A percentile compares a stretch with the other conserved stretches of the same genome.
Conservation (phyloP, 2,113 vertebrate species). For the Poecile atricapillus region DNA sequence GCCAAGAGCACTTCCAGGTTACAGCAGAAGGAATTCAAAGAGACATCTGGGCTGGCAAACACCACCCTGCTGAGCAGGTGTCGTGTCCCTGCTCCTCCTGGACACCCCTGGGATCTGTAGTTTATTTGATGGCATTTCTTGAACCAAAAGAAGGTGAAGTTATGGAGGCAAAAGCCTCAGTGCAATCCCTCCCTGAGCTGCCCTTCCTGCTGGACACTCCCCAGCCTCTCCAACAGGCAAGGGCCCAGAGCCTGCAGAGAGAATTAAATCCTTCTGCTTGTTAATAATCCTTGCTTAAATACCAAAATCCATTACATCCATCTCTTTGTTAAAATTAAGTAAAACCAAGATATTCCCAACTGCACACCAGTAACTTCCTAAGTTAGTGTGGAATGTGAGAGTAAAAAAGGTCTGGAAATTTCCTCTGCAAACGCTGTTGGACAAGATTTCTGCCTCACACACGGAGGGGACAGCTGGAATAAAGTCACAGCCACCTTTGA, state of each 20-base stretch:
- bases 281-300: neutral
- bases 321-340: neutral
- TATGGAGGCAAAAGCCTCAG: neutral
- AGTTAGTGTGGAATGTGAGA: neutral
- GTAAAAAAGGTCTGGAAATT: neutral
- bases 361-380: neutral
- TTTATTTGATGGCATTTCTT: neutral
- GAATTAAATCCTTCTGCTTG: neutral
- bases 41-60: neutral
- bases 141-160: neutral
- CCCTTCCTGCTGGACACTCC: neutral
- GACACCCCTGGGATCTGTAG: fast-evolving
- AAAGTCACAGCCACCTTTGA: neutral
- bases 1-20: neutral
- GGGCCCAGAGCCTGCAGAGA: neutral
- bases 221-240: neutral
- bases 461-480: neutral
- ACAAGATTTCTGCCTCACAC: neutral
- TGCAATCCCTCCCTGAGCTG: neutral
- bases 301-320: neutral
- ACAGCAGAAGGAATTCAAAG: neutral
- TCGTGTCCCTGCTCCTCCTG: fast-evolving
- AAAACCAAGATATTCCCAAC: constrained; percentile 8
- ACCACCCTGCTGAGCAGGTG: fast-evolving
- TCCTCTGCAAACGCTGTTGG: neutral